phyloP scores from a whole-genome alignment of 2,797 vertebrate species.

The Euthynnus affinis region DNA sequence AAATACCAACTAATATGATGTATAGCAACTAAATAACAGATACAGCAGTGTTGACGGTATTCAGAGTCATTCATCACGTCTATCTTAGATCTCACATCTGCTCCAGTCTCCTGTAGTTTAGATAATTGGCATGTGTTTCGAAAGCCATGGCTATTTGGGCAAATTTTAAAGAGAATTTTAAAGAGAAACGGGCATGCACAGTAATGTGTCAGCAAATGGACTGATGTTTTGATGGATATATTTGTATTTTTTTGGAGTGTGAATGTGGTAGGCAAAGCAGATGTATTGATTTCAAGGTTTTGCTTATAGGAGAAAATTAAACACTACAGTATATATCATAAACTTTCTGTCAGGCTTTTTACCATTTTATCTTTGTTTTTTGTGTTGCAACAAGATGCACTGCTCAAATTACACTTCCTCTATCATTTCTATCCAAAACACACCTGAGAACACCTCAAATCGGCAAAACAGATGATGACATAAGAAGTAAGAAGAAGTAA shows the following conservation, averaged over 20 bases:
- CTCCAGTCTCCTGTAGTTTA: conserved; percentile 26
- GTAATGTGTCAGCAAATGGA: conserved; percentile 24
- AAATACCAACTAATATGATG: conserved; percentile 3
- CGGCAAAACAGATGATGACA: not conserved
- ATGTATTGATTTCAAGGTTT: not conserved
- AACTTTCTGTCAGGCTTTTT: not conserved
- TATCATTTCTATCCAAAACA: conserved; percentile 1
- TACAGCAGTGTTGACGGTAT: conserved; percentile 2
- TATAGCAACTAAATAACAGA: conserved; percentile 29
- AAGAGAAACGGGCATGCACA: not conserved
- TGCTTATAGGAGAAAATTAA: no score
- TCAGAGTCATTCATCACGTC: conserved; percentile 30
- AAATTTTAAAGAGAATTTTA: conserved; percentile 8
- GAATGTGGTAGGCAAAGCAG: conserved; percentile 2
- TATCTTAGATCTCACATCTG: conserved; percentile 23
- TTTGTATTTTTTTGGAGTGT: not conserved
- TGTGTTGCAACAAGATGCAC: not conserved
- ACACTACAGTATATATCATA: not conserved
- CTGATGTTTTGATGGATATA: conserved; percentile 6
- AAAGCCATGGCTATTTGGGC: not conserved
- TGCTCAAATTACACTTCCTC: not conserved
- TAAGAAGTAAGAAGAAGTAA: conserved; percentile 8
- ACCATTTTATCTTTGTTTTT: not conserved
- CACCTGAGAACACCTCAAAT: not conserved
- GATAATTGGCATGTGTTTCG: conserved; percentile 30